These are phyloP conservation scores for Todiramphus saurophagus DNA, from an alignment of 2,113 vertebrate species.

Conservation along the genomic window DNA sequence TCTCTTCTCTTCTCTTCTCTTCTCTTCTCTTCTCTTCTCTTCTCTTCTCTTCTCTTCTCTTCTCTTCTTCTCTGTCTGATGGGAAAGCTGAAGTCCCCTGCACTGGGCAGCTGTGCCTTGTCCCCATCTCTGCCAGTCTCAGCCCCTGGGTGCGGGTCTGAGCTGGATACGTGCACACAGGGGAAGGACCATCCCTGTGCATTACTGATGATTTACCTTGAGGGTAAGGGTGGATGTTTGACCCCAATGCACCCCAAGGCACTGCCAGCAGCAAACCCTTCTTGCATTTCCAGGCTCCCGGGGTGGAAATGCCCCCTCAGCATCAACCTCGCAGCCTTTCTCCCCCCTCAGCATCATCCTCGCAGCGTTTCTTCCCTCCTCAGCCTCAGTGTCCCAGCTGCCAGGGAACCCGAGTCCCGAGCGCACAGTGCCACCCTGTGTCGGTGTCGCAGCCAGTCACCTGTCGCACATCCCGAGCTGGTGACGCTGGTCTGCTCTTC, in stretches of 20 bases:
- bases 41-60: too few relatives aligned
- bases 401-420: not conserved
- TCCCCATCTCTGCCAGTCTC: not conserved
- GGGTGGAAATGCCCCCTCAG: not conserved
- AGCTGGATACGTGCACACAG: not conserved
- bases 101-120: not conserved
- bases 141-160: not conserved
- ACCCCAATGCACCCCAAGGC: not conserved
- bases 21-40: too few relatives aligned
- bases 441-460: not conserved
- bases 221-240: too few relatives aligned
- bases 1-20: too few relatives aligned
- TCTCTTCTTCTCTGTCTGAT: too few relatives aligned
- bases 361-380: not conserved
- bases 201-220: rapidly evolving
- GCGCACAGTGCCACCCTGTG: not conserved
- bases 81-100: not conserved
- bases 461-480: not conserved
- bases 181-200: not conserved
- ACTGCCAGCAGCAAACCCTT: not conserved
- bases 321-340: not conserved
- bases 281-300: not conserved
- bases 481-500: not conserved
- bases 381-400: rapidly evolving
- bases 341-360: not conserved